phyloP scores from a whole-genome alignment of 2,113 vertebrate genomes.

The Tor tambroides region DNA sequence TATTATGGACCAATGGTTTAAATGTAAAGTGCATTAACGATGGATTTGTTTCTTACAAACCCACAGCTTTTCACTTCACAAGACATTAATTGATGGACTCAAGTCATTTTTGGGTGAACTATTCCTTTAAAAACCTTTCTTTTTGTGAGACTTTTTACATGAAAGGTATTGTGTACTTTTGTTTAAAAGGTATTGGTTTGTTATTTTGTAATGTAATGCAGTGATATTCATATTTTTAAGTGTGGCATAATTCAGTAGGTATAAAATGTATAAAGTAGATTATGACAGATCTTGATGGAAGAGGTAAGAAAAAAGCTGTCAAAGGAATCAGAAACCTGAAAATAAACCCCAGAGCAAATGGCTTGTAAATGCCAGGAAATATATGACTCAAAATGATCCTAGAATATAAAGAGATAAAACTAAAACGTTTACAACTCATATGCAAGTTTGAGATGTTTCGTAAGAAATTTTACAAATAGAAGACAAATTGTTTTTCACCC shows the following conservation, averaged over 20 bases:
- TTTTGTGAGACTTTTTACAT: background rate
- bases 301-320: background rate
- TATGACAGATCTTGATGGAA: background rate
- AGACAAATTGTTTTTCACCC: conserved; percentile 28
- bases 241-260: background rate
- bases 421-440: background rate
- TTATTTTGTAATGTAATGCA: background rate
- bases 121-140: background rate
- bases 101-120: background rate
- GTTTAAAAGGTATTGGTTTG: background rate
- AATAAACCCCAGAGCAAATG: background rate
- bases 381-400: background rate
- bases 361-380: background rate
- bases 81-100: too few species aligned
- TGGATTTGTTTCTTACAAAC: too few species aligned
- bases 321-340: background rate
- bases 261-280: background rate
- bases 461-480: conserved; percentile 7
- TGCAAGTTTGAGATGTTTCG: background rate
- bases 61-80: too few species aligned
- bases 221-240: background rate
- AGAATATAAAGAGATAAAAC: background rate
- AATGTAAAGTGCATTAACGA: too few species aligned
- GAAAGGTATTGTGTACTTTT: background rate
- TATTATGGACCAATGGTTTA: too few species aligned